Evolutionary conservation across 2,888 invertebrate species (phyloP).

Genomic region (Tribolium freemani): DNA sequence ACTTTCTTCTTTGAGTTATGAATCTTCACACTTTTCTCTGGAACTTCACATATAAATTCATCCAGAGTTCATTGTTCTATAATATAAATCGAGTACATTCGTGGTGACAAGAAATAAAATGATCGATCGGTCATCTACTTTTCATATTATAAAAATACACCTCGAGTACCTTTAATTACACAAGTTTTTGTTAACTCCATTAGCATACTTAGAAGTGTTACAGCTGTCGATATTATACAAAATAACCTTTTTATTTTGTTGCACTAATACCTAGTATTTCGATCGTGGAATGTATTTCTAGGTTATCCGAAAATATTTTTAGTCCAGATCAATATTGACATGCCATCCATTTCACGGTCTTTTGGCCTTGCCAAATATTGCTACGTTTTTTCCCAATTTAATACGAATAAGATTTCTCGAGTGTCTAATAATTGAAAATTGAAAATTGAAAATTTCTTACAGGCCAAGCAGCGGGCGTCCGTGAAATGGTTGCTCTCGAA

Average conservation of each 20-base stretch:
- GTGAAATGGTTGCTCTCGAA: constrained; percentile 97
- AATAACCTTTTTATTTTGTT: not conserved
- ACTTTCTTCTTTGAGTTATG: too few relatives aligned
- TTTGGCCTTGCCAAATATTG: not conserved
- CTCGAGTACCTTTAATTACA: not conserved
- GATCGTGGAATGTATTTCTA: not conserved
- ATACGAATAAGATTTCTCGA: too few relatives aligned
- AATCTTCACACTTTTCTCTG: not conserved
- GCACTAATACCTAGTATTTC: not conserved
- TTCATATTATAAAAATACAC: not conserved
- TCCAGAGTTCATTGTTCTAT: not conserved
- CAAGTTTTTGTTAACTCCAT: not conserved
- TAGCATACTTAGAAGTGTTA: not conserved
- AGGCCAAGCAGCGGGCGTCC: constrained; percentile 97
- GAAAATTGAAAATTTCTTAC: constrained; percentile 66
- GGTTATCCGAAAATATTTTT: constrained; percentile 15
- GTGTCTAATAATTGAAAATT: too few relatives aligned
- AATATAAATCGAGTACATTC: not conserved
- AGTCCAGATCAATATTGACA: constrained; percentile 11
- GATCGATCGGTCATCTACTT: not conserved
- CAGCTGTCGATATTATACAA: not conserved
- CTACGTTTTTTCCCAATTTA: not conserved
- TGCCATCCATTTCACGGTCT: not conserved
- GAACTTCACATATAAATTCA: not conserved
- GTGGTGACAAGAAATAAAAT: not conserved